These are phyloP conservation scores for Micromys minutus DNA, from an alignment of 2,113 vertebrate genomes.

Conservation along the genomic window DNA sequence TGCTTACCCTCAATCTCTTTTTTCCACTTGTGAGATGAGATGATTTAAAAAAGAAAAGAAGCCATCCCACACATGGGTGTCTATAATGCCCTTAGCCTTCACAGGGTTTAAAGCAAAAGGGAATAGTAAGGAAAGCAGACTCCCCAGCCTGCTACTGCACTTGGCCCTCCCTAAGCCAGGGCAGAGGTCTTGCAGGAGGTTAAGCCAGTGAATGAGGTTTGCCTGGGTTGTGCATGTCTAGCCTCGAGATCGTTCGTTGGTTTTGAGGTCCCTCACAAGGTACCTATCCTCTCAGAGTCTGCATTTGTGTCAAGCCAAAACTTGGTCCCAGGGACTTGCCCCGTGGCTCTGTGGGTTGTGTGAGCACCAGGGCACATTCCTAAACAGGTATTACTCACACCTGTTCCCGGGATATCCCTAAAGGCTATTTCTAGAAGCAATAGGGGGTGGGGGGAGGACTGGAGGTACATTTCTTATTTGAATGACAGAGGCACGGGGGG, in stretches of 20 bases:
- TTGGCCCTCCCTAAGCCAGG: neutral
- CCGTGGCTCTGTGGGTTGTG: neutral
- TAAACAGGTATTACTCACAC: neutral
- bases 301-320: neutral
- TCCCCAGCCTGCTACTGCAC: neutral
- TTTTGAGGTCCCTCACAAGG: neutral
- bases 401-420: neutral
- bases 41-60: neutral
- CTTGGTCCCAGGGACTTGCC: neutral
- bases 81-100: neutral
- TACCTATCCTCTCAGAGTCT: slow-evolving; percentile 13
- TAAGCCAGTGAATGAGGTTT: neutral
- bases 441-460: neutral
- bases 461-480: neutral
- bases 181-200: neutral
- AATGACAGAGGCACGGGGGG: neutral
- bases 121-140: neutral
- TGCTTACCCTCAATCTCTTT: neutral
- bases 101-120: rapidly evolving
- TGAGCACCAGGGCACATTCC: neutral
- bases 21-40: neutral
- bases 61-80: too few species aligned
- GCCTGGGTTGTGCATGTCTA: neutral
- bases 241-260: neutral
- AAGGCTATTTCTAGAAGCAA: neutral